Evolutionary conservation across 1,140 invertebrate species (phyloP).

Genomic region (Periplaneta americana): DNA sequence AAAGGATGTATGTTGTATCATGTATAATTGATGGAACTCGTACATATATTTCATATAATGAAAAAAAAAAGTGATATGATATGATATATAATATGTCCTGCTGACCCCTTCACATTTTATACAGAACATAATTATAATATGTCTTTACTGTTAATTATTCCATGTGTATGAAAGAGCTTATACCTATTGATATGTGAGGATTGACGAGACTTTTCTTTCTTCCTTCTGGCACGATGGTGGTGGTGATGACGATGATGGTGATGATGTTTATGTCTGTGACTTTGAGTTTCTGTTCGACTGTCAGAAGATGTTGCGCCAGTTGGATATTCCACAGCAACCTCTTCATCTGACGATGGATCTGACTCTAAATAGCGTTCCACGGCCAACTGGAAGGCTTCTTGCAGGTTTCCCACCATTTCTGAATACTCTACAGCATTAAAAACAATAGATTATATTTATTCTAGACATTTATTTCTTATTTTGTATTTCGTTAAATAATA

Average conservation of each 20-base stretch:
- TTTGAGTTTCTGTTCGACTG: not conserved
- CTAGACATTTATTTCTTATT: too few relatives aligned
- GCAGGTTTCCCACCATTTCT: constrained; percentile 77
- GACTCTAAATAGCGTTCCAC: constrained; percentile 75
- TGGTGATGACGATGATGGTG: not conserved
- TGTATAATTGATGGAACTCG: too few relatives aligned
- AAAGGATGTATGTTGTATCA: too few relatives aligned
- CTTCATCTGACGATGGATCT: constrained; percentile 66
- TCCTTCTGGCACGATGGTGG: not conserved
- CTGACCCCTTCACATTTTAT: too few relatives aligned
- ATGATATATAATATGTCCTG: too few relatives aligned
- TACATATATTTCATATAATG: too few relatives aligned
- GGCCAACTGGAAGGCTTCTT: constrained; percentile 69
- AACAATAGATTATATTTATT: not conserved
- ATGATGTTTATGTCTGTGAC: not conserved
- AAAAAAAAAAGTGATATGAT: too few relatives aligned
- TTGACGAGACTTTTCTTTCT: not conserved
- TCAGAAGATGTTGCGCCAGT: not conserved
- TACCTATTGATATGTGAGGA: not conserved
- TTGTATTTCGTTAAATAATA: too few relatives aligned
- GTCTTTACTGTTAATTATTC: too few relatives aligned
- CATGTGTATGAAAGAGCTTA: not conserved
- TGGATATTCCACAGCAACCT: constrained; percentile 33
- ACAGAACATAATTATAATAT: too few relatives aligned
- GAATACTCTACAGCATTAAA: constrained; percentile 63